Conservation (phyloP, 2,113 vertebrate species). For the Aldabrachelys gigantea region DNA sequence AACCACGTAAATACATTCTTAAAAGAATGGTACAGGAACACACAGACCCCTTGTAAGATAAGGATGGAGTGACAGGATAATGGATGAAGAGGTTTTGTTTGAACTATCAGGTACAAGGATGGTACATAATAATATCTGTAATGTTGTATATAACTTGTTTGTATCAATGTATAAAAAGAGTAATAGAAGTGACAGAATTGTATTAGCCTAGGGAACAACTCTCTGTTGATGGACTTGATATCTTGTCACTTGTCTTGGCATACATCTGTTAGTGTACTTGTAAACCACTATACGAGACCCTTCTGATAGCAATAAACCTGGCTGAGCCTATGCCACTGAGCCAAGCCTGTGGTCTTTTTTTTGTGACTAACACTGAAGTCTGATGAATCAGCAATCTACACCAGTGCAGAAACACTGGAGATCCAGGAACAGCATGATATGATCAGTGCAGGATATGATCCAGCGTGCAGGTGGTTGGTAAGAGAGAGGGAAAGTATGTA, state of each 20-base stretch:
- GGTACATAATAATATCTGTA: too few relatives aligned
- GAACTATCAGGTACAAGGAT: too few relatives aligned
- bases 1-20: too few relatives aligned
- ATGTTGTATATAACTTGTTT: too few relatives aligned
- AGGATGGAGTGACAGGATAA: too few relatives aligned
- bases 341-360: background rate
- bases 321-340: background rate
- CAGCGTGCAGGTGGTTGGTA: background rate
- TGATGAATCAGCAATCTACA: background rate
- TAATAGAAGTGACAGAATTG: background rate
- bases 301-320: background rate
- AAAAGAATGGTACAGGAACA: too few relatives aligned
- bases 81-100: too few relatives aligned
- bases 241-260: too few relatives aligned
- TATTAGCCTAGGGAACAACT: background rate
- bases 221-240: background rate
- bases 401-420: background rate
- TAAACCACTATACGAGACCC: background rate
- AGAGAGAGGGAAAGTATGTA: too few relatives aligned
- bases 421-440: background rate
- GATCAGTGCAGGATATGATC: background rate
- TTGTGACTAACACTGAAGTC: background rate
- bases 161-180: too few relatives aligned
- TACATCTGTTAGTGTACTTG: too few relatives aligned
- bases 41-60: too few relatives aligned